Conservation (phyloP, 2,113 vertebrate species). For the Martes martes region DNA sequence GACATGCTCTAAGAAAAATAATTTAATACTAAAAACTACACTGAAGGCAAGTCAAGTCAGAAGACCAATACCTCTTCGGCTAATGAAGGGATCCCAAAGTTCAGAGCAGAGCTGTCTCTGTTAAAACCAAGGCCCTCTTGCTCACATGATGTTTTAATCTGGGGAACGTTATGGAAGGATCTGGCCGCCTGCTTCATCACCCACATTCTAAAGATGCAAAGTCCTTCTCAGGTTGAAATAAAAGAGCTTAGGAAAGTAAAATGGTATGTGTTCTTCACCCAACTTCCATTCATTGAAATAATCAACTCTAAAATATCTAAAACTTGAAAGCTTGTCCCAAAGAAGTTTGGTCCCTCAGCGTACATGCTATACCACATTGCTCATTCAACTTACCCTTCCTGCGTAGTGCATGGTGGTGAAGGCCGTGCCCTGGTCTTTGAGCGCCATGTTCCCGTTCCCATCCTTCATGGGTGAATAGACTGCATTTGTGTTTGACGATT, state of each 20-base stretch:
- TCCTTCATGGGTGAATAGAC: constrained; percentile 91
- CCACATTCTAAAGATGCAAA: background rate
- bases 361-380: fast-evolving
- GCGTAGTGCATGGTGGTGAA: constrained; percentile 94
- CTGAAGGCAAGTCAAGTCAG: background rate
- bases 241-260: background rate
- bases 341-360: background rate
- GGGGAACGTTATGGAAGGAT: background rate
- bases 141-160: background rate
- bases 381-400: constrained; percentile 86
- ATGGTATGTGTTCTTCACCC: background rate
- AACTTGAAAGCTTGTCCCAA: background rate
- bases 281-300: background rate
- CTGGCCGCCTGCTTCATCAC: background rate
- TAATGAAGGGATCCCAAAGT: background rate
- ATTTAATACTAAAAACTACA: background rate
- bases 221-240: background rate
- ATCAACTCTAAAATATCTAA: background rate
- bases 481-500: constrained; percentile 82
- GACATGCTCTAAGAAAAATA: background rate
- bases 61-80: background rate
- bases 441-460: constrained; percentile 93
- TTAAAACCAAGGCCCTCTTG: background rate
- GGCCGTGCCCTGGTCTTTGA: constrained; percentile 88
- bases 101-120: background rate